Conservation (phyloP, 2,888 invertebrate genomes). For the Chironomus riparius region DNA sequence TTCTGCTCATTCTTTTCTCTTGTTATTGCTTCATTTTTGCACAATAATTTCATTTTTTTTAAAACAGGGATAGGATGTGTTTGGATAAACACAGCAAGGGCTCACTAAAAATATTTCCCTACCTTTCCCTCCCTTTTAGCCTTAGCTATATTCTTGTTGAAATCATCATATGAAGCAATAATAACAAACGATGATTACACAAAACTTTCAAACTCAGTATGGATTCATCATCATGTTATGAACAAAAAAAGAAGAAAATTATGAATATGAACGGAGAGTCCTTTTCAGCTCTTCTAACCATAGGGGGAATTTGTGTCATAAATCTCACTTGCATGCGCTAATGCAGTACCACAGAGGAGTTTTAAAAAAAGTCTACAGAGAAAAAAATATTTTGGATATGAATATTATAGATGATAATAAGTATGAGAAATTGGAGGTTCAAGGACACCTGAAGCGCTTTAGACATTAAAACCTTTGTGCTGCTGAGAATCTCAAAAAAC, state of each 20-base stretch:
- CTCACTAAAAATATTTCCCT: neutral
- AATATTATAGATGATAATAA: neutral
- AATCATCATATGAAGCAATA: conserved; percentile 19
- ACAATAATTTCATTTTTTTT: neutral
- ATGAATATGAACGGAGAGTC: neutral
- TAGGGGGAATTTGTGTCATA: conserved; percentile 3
- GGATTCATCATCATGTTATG: neutral
- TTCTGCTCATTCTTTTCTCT: neutral
- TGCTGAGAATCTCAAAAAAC: no score
- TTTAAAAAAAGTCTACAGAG: neutral
- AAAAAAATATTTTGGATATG: neutral
- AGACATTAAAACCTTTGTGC: no score
- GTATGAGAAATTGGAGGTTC: no score
- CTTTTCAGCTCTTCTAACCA: neutral
- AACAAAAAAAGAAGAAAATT: neutral
- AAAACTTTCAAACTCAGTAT: conserved; percentile 5
- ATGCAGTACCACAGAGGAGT: conserved; percentile 1
- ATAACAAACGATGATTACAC: conserved; percentile 25
- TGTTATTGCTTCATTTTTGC: conserved; percentile 8
- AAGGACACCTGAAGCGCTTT: no score
- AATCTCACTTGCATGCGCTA: conserved; percentile 9
- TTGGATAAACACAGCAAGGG: conserved; percentile 23
- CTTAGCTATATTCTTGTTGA: neutral
- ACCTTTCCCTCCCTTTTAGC: neutral
- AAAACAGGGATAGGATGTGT: neutral